These are phyloP conservation scores for Scaptomyza pallida DNA, from an alignment of 1,140 invertebrate species.

Conservation along the genomic window DNA sequence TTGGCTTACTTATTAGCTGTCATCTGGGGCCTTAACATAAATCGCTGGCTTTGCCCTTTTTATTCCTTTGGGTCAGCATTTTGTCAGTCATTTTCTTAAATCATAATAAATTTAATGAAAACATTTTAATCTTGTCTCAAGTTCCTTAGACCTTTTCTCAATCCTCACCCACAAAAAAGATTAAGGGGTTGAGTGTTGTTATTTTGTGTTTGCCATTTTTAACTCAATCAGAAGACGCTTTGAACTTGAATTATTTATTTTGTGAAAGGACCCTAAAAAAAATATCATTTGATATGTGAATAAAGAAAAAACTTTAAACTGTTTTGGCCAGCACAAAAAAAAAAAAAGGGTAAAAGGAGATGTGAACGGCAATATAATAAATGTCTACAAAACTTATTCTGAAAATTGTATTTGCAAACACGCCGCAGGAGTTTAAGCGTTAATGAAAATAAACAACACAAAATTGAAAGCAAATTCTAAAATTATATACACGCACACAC, in stretches of 20 bases:
- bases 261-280: neutral
- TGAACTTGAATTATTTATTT: conserved; percentile 29
- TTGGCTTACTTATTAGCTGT: too few relatives aligned
- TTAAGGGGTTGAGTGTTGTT: too few relatives aligned
- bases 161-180: too few relatives aligned
- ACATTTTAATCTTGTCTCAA: neutral
- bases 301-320: neutral
- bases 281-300: neutral
- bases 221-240: conserved; percentile 20
- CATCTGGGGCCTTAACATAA: too few relatives aligned
- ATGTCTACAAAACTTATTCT: conserved; percentile 21
- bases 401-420: conserved; percentile 68
- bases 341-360: neutral
- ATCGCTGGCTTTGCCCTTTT: too few relatives aligned
- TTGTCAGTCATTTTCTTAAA: neutral
- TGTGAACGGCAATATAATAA: conserved; percentile 7
- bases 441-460: conserved; percentile 5
- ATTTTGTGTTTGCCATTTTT: too few relatives aligned
- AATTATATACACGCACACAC: neutral
- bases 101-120: neutral
- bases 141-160: neutral
- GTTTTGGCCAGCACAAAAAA: neutral
- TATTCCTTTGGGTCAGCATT: neutral
- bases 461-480: neutral
- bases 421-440: conserved; percentile 37